Evolutionary conservation across 2,888 invertebrate genomes (phyloP).

Genomic region (Lochmaea capreae): DNA sequence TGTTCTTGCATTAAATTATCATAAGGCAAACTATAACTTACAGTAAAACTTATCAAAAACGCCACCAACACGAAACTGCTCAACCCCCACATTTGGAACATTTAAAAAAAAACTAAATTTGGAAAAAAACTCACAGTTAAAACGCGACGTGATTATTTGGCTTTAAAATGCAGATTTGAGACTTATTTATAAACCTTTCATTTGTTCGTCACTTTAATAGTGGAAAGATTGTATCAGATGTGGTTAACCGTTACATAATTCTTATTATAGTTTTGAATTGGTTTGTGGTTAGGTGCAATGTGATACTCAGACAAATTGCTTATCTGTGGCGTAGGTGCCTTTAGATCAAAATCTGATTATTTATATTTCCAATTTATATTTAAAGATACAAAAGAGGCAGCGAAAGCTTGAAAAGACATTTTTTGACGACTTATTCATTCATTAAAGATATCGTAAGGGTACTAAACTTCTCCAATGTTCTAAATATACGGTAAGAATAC

Average conservation of each 20-base stretch:
- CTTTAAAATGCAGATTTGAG: slow-evolving; percentile 6
- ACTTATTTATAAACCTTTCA: slow-evolving; percentile 33
- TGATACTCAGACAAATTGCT: slow-evolving; percentile 5
- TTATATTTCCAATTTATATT: background rate
- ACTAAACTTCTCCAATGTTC: no score
- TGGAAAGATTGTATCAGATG: slow-evolving; percentile 31
- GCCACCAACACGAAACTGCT: slow-evolving; percentile 5
- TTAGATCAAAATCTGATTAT: background rate
- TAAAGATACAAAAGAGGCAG: background rate
- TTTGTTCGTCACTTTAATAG: slow-evolving; percentile 14
- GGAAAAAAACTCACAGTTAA: background rate
- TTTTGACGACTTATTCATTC: no score
- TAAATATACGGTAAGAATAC: no score
- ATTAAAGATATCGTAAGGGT: no score
- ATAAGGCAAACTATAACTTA: slow-evolving; percentile 41
- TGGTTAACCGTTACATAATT: slow-evolving; percentile 26
- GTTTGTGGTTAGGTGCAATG: slow-evolving; percentile 32
- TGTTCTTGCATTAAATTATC: slow-evolving; percentile 55
- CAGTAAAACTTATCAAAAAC: background rate
- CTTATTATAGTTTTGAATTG: slow-evolving; percentile 22
- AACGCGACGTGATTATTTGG: slow-evolving; percentile 18
- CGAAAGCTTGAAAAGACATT: background rate
- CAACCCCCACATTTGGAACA: slow-evolving; percentile 7
- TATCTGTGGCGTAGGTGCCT: slow-evolving; percentile 26
- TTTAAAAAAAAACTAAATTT: background rate